A percentile compares a stretch with the other conserved stretches of the same genome.
Evolutionary conservation across 2,113 vertebrate genomes (phyloP).

Genomic region (Boulengeromyrus knoepffleri): DNA sequence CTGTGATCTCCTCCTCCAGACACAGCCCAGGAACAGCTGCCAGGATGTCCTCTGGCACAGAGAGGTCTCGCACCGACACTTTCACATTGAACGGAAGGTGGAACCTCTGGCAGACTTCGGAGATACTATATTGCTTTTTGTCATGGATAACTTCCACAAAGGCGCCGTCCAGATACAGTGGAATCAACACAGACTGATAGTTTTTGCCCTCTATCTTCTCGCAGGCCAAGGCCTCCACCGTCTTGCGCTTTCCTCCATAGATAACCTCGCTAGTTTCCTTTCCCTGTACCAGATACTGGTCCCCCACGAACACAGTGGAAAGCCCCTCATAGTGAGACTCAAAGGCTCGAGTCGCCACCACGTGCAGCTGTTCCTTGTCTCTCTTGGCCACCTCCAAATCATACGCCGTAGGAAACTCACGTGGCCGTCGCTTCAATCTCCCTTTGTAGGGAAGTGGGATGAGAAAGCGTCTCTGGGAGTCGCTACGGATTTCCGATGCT

Average conservation of each 20-base stretch:
- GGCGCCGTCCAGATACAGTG: slow-evolving; percentile 69
- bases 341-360: slow-evolving; percentile 72
- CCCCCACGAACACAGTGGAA: slow-evolving; percentile 65
- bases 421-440: slow-evolving; percentile 69
- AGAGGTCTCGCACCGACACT: slow-evolving; percentile 71
- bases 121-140: slow-evolving; percentile 64
- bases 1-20: slow-evolving; percentile 74
- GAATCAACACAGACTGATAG: slow-evolving; percentile 57
- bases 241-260: slow-evolving; percentile 43
- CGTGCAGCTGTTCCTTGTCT: slow-evolving; percentile 63
- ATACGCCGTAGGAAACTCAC: slow-evolving; percentile 72
- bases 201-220: slow-evolving; percentile 58
- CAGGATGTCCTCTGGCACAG: slow-evolving; percentile 65
- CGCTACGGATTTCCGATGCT: slow-evolving; percentile 69
- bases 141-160: slow-evolving; percentile 78
- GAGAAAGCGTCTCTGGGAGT: slow-evolving; percentile 66
- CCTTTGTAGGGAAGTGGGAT: slow-evolving; percentile 74
- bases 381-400: slow-evolving; percentile 67
- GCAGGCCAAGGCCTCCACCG: slow-evolving; percentile 57
- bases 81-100: slow-evolving; percentile 73
- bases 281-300: slow-evolving; percentile 67
- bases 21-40: slow-evolving; percentile 58
- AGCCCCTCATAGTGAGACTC: slow-evolving; percentile 50
- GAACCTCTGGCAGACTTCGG: slow-evolving; percentile 63
- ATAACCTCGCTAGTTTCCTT: slow-evolving; percentile 48